Percentiles rank a stretch among this genome's conserved stretches.
phyloP scores from a whole-genome alignment of 92 coral and sea anemone genomes.

The Chrysogorgia sp. region DNA sequence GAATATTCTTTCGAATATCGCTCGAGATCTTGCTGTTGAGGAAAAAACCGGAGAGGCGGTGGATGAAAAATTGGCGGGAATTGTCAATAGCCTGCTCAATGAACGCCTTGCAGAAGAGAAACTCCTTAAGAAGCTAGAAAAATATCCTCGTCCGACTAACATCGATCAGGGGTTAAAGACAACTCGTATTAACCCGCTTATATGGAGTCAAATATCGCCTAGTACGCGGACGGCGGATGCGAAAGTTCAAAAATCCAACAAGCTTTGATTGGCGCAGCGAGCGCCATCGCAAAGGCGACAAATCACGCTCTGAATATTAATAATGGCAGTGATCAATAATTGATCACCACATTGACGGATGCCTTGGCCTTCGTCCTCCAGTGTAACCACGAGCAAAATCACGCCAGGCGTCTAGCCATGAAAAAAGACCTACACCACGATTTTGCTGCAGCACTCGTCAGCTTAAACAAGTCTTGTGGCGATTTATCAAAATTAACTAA shows the following conservation, averaged over 20 bases:
- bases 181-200: constrained; percentile 57
- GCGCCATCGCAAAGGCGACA: constrained; percentile 55
- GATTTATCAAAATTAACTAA: no score
- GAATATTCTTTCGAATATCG: not conserved
- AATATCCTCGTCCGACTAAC: constrained; percentile 62
- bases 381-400: no score
- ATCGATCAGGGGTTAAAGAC: constrained; percentile 54
- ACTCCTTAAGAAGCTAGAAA: constrained; percentile 35
- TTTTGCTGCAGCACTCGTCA: no score
- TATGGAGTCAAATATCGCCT: constrained; percentile 54
- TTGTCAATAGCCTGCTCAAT: constrained; percentile 52
- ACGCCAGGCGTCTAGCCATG: no score
- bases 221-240: constrained; percentile 41
- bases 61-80: constrained; percentile 50
- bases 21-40: constrained; percentile 32
- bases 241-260: constrained; percentile 55
- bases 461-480: no score
- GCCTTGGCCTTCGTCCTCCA: no score
- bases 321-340: no score
- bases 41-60: constrained; percentile 54
- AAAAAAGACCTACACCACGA: no score
- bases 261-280: constrained; percentile 41
- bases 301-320: constrained; percentile 31
- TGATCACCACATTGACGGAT: no score
- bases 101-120: constrained; percentile 52